Evolutionary conservation across 30 jellyfish, hydroid and myxozoan species (phyloP).

Genomic region (Sanderia malayensis): DNA sequence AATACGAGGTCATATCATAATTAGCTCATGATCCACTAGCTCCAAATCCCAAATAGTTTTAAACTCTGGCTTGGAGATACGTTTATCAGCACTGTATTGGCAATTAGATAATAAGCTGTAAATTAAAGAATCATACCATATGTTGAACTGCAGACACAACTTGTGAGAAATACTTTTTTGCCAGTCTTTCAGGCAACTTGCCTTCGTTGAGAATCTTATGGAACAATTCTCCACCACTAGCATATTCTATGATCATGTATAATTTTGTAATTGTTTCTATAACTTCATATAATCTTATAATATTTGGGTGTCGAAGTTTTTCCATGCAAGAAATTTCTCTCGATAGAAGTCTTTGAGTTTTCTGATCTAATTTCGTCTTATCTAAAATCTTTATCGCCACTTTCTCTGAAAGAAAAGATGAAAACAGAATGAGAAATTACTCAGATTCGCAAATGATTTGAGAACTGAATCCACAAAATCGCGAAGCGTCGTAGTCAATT

Average conservation of each 20-base stretch:
- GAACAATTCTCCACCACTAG: slow-evolving; percentile 88
- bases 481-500: too few species aligned
- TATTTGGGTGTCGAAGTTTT: slow-evolving; percentile 79
- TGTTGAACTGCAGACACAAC: slow-evolving; percentile 83
- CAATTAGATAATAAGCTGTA: too few species aligned
- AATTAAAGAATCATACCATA: slow-evolving; percentile 55
- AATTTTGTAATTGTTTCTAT: slow-evolving; percentile 74
- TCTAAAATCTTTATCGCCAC: slow-evolving; percentile 89
- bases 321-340: slow-evolving; percentile 91
- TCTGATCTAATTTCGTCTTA: slow-evolving; percentile 86
- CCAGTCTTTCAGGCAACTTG: slow-evolving; percentile 66
- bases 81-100: too few species aligned
- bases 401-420: slow-evolving; percentile 68
- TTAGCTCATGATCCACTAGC: too few species aligned
- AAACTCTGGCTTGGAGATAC: too few species aligned
- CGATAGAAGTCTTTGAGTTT: slow-evolving; percentile 77
- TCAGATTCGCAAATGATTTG: too few species aligned
- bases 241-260: slow-evolving; percentile 83
- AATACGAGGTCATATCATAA: too few species aligned
- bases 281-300: slow-evolving; percentile 86
- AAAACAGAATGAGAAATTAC: too few species aligned
- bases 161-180: slow-evolving; percentile 80
- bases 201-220: slow-evolving; percentile 88
- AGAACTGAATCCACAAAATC: too few species aligned
- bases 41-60: too few species aligned